These are phyloP conservation scores for Agapostemon virescens DNA, from an alignment of 2,888 invertebrate species.

Conservation along the genomic window DNA sequence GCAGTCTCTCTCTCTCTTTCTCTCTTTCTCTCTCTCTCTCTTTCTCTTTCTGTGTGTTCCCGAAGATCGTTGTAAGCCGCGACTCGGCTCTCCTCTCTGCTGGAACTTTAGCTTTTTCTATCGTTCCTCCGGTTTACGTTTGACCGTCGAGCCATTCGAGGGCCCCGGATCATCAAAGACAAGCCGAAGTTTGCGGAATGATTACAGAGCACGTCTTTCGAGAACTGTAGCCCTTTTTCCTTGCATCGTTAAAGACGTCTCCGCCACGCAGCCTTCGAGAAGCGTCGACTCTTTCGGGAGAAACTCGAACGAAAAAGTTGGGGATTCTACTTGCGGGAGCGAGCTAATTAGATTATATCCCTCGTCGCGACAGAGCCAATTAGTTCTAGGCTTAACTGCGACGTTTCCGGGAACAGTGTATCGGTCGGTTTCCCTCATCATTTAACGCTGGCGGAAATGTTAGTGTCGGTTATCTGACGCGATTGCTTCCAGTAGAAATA, in stretches of 20 bases:
- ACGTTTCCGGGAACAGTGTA: background rate
- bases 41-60: background rate
- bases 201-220: background rate
- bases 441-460: no score
- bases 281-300: background rate
- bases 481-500: no score
- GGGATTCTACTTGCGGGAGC: background rate
- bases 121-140: slow-evolving; percentile 9
- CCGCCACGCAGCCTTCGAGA: background rate
- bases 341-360: background rate
- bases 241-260: background rate
- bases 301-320: background rate
- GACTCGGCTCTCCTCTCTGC: background rate
- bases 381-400: background rate
- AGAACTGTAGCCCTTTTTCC: background rate
- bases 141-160: slow-evolving; percentile 9
- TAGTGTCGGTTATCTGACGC: no score
- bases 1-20: background rate
- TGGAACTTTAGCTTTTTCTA: background rate
- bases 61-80: background rate
- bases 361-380: background rate
- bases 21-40: background rate
- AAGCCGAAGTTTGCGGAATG: slow-evolving; percentile 5
- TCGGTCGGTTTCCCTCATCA: background rate
- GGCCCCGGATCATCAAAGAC: background rate